Evolutionary conservation across 2,113 vertebrate species (phyloP), one percentile per base, ranked within the genome.

Genomic region (Genyomyrus donnyi): DNA sequence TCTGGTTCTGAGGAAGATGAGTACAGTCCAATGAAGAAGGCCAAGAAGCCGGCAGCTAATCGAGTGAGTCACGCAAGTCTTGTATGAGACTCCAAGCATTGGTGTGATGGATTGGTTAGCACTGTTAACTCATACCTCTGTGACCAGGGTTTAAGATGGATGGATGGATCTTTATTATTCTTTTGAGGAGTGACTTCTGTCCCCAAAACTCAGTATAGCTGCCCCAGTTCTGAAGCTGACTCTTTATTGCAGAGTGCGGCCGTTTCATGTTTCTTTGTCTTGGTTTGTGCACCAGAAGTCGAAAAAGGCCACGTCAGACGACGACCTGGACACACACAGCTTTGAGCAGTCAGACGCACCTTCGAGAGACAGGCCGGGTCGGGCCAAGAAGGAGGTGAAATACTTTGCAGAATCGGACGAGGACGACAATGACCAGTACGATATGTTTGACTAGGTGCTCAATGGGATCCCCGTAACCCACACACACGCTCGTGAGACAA

Each of bases 1-100:
- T 99, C 98, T 3, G 97, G 96, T 89, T 99, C 98, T 5, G 98
- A 98, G 94, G 98, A 99, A 92, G 97, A 97, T 0, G 97, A 98
- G 27, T 99, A 97, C 94, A 98, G 94, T 87, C 98, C 98, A 3
- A 94, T 97, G 93, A 98, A 98, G 94, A 99, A 97, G 92, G 52
- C 92, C 0, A 89, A 92, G 8, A 98, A 97, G 90, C 84, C 95
- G 48, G 91, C 94, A 35, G 24, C 90, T 0, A 96, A 94, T 95
- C 97, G 95, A 94, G 98, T 99, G 92, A 95, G 96, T 93, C 19
- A 11, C 21, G 2, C 27, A 17, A 35, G 31, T 31, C 52, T 52
- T 15, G 7, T 87, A 5, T 87, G 84, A 48, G 11, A 85, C 42
- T 46, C 45, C 24, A 27, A 62, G 21, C 24, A 2, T 24, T 58